Evolutionary conservation across 1,140 invertebrate genomes (phyloP).

Genomic region (Drosophila kurseongensis): DNA sequence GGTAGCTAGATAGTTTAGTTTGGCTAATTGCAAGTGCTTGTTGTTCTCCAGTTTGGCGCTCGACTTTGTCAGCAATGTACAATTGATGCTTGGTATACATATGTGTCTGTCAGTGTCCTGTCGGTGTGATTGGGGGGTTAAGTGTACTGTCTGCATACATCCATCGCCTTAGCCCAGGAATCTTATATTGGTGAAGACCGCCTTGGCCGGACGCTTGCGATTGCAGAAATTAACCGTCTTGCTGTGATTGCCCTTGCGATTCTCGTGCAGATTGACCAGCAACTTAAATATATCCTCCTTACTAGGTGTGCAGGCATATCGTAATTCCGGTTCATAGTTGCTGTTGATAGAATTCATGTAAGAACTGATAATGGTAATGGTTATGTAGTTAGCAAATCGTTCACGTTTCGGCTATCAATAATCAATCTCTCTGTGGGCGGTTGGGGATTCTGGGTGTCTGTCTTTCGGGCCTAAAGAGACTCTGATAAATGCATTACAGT

Average conservation of each 20-base stretch:
- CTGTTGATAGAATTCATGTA: constrained; percentile 83
- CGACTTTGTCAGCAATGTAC: constrained; percentile 77
- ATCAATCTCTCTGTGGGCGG: constrained; percentile 27
- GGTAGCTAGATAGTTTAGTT: constrained; percentile 35
- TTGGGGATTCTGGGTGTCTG: constrained; percentile 41
- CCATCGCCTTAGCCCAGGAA: constrained; percentile 85
- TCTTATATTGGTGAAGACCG: constrained; percentile 88
- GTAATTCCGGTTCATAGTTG: constrained; percentile 86
- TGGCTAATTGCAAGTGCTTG: constrained; percentile 74
- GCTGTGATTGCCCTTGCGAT: constrained; percentile 86
- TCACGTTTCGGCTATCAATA: constrained; percentile 52
- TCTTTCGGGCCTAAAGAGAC: constrained; percentile 56
- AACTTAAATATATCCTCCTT: constrained; percentile 87
- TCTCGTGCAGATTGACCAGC: constrained; percentile 87
- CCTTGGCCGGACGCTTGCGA: constrained; percentile 86
- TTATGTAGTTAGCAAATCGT: constrained; percentile 74
- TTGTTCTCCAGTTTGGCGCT: constrained; percentile 65
- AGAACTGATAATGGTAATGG: constrained; percentile 81
- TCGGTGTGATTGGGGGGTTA: constrained; percentile 1
- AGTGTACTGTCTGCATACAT: background rate
- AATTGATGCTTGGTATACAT: constrained; percentile 81
- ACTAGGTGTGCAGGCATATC: constrained; percentile 86
- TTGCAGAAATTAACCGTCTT: constrained; percentile 88
- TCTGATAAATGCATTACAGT: constrained; percentile 61
- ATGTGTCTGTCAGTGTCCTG: constrained; percentile 50